Base-by-base conservation (phyloP, 2,888 invertebrate genomes). In the Nomada ruficornis region DNA sequence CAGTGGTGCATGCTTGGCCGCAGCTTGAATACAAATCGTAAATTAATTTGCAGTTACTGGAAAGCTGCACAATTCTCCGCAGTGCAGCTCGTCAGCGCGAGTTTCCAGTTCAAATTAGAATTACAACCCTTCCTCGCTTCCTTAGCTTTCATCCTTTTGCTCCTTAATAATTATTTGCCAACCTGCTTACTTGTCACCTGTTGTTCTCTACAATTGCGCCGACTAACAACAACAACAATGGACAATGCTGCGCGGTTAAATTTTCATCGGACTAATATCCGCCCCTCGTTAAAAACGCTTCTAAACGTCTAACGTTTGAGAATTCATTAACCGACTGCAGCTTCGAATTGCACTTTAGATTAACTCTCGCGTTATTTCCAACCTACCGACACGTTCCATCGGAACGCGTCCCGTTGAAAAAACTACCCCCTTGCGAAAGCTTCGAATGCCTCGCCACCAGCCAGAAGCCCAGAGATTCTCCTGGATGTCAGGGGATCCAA, bases 91-190 rank as follows among this genome's bases (percentile, higher is more conserved):
- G 68, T 69, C 75, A 20, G 29, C 62, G 50, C 18, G 76, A 63
- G 63, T 76, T 78, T 69, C 29, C 55, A 68, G 57, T 63, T 42
- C 52, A 59, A 69, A 76, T 79, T 76, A 64, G 63, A 76, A 79
- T 79, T 69, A 76, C 76, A 79, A 76, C 63, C n/a, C 29, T 5
- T n/a, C 20, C 42, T 20, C 26, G 5, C 18, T 1, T 54, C 3
- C 36, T 1, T 42, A 50, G 2, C 44, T 13, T 9, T 36, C 7
- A 36, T 36, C 10, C 54, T 47, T 50, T 13, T 63, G 13, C 62
- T 77, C 67, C 57, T 44, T 29, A 54, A 69, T 76, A 36, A 7
- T 36, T 57, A 63, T 76, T 78, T 29, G 63, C 42, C 47, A 7
- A 36, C 7, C 36, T 7, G 7, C 36, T 36, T 36, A 36, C 36